phyloP scores from a whole-genome alignment of 2,888 invertebrate genomes.

The Zele albiditarsus region DNA sequence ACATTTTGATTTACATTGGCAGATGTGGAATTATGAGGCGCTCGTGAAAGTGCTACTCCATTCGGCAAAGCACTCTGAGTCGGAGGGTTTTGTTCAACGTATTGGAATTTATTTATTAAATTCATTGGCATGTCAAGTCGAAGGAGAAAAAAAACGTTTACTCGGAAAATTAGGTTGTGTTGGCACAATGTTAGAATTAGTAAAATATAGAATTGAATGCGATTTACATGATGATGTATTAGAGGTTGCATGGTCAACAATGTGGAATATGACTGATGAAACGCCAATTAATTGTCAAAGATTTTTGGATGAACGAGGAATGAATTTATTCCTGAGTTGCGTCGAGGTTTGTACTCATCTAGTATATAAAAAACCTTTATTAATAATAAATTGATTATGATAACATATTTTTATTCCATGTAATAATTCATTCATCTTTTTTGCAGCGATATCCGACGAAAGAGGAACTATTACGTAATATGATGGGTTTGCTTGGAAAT shows the following conservation, averaged over 20 bases:
- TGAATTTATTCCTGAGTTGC: conserved; percentile 92
- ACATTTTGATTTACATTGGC: conserved; percentile 54
- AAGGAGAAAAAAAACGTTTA: conserved; percentile 92
- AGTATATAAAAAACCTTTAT: conserved; percentile 39
- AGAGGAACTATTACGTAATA: conserved; percentile 93
- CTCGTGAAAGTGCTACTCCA: conserved; percentile 88
- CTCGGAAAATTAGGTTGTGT: conserved; percentile 91
- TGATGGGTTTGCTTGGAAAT: conserved; percentile 98
- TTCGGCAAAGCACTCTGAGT: conserved; percentile 86
- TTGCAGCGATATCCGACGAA: conserved; percentile 88
- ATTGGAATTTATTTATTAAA: conserved; percentile 96
- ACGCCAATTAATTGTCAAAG: conserved; percentile 94
- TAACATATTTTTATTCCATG: too few relatives aligned
- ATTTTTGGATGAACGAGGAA: conserved; percentile 91
- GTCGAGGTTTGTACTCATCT: conserved; percentile 78
- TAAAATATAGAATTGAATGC: conserved; percentile 84
- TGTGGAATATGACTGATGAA: conserved; percentile 99
- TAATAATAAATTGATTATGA: too few relatives aligned
- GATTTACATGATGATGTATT: conserved; percentile 94
- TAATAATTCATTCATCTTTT: conserved; percentile 20
- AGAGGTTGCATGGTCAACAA: conserved; percentile 99
- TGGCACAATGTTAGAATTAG: conserved; percentile 90
- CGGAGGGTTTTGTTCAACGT: conserved; percentile 93
- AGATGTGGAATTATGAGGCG: conserved; percentile 93
- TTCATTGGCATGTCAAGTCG: conserved; percentile 96